Base-by-base conservation (phyloP, 2,113 vertebrate genomes). In the Scatophagus argus region DNA sequence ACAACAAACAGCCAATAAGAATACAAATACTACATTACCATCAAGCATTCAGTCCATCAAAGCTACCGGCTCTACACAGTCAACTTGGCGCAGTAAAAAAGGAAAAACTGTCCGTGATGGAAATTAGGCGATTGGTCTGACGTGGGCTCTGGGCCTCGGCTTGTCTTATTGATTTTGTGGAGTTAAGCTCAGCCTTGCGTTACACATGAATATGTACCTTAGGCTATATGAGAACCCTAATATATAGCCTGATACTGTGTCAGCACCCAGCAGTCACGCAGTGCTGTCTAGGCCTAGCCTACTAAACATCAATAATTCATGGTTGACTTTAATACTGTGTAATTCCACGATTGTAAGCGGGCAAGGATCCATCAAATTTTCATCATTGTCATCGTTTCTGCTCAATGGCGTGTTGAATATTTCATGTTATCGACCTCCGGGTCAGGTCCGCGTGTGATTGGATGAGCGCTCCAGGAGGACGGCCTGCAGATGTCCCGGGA, bases 361-460 rank as follows among this genome's bases (percentile, higher is more conserved):
- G 59, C 39, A 8, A 71, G 68, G 66, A 84, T 86, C 85, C 90
- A 84, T 93, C 91, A 84, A 62, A 87, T 80, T 91, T 86, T 87
- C 79, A 88, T 84, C 76, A 75, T 59, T 72, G 80, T 90, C 89
- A 82, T 92, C 79, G 39, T 85, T 92, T 90, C 79, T 77, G 83
- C 74, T 81, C 79, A n/a, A 81, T 41, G 72, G 77, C 75, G 23
- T 9, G 77, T 74, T 92, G 83, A 91, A 93, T 92, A 90, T 89
- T 92, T 93, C 73, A 92, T 92, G 87, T 61, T 36, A 16, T 91
- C 68, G 85, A 90, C 83, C 91, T 76, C 83, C 75, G 81, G 89
- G 89, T 87, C 79, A 79, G 90, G 85, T 72, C 79, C 14, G 79
- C 65, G 76, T 89, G 84, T 90, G 90, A 89, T 93, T 90, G 91